These are phyloP conservation scores for Nymphalis urticae DNA, from an alignment of 2,888 invertebrate species.

Conservation along the genomic window DNA sequence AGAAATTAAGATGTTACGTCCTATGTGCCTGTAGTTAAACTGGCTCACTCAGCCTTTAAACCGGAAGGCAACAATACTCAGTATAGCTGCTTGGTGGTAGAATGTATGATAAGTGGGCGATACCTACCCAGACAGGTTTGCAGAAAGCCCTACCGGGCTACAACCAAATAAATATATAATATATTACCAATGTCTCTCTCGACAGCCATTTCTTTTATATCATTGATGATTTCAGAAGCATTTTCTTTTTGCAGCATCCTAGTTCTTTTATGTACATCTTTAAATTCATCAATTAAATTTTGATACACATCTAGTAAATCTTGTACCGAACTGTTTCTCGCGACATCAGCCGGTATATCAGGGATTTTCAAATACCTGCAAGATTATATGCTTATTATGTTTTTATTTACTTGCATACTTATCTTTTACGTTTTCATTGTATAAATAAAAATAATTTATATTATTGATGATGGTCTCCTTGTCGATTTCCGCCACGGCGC, in stretches of 20 bases:
- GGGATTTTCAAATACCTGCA: constrained; percentile 79
- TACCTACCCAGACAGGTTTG: no score
- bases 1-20: no score
- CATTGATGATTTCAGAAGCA: constrained; percentile 90
- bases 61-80: no score
- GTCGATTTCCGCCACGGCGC: no score
- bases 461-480: no score
- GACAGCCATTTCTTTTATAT: constrained; percentile 92
- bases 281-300: constrained; percentile 89
- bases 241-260: constrained; percentile 84
- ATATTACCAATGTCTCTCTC: constrained; percentile 88
- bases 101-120: no score
- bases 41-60: no score
- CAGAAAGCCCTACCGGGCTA: no score
- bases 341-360: constrained; percentile 88
- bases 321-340: constrained; percentile 87
- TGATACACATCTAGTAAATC: constrained; percentile 87
- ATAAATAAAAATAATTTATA: no score
- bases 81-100: no score
- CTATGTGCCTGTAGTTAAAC: no score
- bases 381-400: constrained; percentile 22
- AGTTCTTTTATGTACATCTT: constrained; percentile 87
- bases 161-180: background rate
- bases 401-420: background rate
- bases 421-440: no score